A percentile compares a stretch with the other conserved stretches of the same genome.
Conservation (phyloP, 2,113 vertebrate genomes). For the Cavia aperea region DNA sequence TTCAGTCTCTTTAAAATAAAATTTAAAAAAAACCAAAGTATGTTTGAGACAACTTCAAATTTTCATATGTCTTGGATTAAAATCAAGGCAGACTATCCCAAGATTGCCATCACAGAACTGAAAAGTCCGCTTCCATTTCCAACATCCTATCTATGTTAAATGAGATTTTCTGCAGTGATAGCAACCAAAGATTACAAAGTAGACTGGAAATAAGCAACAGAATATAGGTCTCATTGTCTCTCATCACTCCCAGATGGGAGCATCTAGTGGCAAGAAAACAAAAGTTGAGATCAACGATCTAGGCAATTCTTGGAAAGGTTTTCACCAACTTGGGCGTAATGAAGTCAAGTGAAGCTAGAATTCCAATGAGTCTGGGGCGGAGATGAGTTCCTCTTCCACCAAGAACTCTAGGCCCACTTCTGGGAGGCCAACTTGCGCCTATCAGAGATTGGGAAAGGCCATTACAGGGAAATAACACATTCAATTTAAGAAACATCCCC, state of each 20-base stretch:
- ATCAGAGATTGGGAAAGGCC: slow-evolving; percentile 32
- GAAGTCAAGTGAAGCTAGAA: slow-evolving; percentile 86
- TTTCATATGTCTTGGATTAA: background rate
- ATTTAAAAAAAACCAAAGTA: background rate
- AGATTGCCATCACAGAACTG: background rate
- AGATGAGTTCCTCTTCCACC: slow-evolving; percentile 88
- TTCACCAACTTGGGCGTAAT: slow-evolving; percentile 86
- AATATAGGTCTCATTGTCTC: background rate
- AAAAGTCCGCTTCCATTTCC: background rate
- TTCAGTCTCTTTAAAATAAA: no score
- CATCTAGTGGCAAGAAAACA: background rate
- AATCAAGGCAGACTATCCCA: background rate
- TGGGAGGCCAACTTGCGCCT: slow-evolving; percentile 87
- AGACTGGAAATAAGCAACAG: background rate
- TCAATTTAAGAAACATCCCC: background rate
- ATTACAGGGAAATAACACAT: background rate
- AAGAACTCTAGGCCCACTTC: slow-evolving; percentile 89
- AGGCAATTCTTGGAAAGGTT: background rate
- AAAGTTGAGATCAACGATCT: background rate
- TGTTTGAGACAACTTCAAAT: background rate
- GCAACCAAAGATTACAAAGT: background rate
- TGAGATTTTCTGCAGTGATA: background rate
- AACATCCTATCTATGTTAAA: background rate
- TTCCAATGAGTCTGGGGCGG: slow-evolving; percentile 86
- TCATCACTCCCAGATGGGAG: background rate